Percentiles rank a stretch among this genome's conserved stretches.
Evolutionary conservation across 2,797 vertebrate genomes (phyloP).

Genomic region (Tachyglossus aculeatus): DNA sequence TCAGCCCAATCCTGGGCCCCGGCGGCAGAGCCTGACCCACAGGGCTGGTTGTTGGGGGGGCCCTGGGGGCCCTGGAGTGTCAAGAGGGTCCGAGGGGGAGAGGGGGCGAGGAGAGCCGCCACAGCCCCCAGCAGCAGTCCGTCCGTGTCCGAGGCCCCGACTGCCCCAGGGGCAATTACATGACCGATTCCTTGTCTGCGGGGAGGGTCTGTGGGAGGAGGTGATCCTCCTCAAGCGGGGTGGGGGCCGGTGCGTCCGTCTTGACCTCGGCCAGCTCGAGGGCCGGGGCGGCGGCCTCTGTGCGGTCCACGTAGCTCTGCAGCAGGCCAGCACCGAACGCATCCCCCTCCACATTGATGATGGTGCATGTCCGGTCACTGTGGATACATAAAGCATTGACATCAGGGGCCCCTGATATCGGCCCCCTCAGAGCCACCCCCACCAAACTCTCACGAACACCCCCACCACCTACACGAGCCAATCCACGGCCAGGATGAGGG

Average conservation of each 20-base stretch:
- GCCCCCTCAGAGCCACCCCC: no score
- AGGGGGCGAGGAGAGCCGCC: not conserved
- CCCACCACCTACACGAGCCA: conserved; percentile 88
- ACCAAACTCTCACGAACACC: not conserved
- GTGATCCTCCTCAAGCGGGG: conserved; percentile 64
- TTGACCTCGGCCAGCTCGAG: conserved; percentile 71
- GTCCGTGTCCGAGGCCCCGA: not conserved
- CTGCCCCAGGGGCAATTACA: conserved; percentile 74
- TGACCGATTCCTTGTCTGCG: conserved; percentile 79
- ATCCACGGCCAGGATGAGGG: conserved; percentile 89
- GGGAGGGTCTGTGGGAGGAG: conserved; percentile 69
- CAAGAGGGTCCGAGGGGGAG: no score
- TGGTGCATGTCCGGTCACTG: conserved; percentile 89
- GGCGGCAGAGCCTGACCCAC: not conserved
- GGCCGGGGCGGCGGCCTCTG: not conserved
- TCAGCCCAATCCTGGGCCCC: not conserved
- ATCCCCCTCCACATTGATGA: conserved; percentile 90
- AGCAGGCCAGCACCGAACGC: conserved; percentile 88
- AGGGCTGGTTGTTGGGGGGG: no score
- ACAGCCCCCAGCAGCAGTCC: not conserved
- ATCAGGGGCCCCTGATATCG: not conserved
- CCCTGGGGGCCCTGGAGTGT: not conserved
- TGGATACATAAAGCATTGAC: not conserved
- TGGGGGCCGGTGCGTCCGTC: conserved; percentile 5
- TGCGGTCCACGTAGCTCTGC: conserved; percentile 80